Conservation (phyloP, 2,888 invertebrate genomes). For the Leptopterna dolabrata region DNA sequence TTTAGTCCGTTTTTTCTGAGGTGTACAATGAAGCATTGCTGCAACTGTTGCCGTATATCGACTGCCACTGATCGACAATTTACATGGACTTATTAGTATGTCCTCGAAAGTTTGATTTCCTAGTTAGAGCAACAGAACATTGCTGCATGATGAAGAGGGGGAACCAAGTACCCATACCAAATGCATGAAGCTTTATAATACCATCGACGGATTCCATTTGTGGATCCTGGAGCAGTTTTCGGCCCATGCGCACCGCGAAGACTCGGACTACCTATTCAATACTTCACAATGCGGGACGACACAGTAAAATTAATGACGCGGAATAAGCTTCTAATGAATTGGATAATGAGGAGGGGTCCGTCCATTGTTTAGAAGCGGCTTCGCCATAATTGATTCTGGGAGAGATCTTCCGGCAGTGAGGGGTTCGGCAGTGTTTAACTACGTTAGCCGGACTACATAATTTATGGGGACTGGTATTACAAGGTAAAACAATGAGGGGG, state of each 20-base stretch:
- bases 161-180: no score
- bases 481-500: not conserved
- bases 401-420: not conserved
- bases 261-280: not conserved
- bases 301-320: not conserved
- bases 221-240: not conserved
- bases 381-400: not conserved
- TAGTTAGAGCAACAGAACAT: no score
- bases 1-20: no score
- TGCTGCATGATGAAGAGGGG: no score
- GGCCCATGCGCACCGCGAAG: not conserved
- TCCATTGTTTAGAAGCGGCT: not conserved
- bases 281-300: not conserved
- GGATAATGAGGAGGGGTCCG: not conserved
- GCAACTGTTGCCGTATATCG: no score
- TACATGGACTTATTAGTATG: no score
- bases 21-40: no score
- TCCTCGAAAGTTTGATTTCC: no score
- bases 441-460: not conserved
- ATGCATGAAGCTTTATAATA: no score
- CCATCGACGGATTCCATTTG: no score
- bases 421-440: not conserved
- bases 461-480: not conserved
- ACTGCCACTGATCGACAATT: no score
- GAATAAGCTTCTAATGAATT: not conserved